These are phyloP conservation scores for Amiota minor DNA, from an alignment of 2,888 invertebrate genomes.

Conservation along the genomic window DNA sequence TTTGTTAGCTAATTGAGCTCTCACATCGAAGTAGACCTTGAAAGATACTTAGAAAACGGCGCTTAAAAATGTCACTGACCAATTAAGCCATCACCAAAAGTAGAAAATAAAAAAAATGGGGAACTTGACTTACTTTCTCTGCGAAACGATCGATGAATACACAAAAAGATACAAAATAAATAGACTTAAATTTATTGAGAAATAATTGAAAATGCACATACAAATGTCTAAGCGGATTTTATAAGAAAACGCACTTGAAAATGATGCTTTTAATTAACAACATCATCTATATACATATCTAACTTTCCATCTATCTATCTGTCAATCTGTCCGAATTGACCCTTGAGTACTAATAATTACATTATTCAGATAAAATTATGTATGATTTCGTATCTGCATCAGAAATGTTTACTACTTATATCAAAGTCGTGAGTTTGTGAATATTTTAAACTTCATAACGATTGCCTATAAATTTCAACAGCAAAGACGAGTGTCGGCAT, in stretches of 20 bases:
- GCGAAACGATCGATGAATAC: background rate
- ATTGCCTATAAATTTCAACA: slow-evolving; percentile 40
- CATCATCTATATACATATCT: slow-evolving; percentile 44
- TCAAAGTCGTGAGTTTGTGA: slow-evolving; percentile 53
- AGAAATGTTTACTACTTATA: slow-evolving; percentile 39
- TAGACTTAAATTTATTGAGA: slow-evolving; percentile 40
- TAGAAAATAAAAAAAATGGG: slow-evolving; percentile 42
- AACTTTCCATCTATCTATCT: background rate
- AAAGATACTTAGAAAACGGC: slow-evolving; percentile 47
- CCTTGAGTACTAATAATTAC: too few species aligned
- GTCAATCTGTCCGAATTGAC: slow-evolving; percentile 21
- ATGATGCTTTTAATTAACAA: slow-evolving; percentile 62
- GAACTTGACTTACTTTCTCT: slow-evolving; percentile 63
- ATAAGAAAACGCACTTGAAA: background rate
- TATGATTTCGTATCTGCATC: slow-evolving; percentile 56
- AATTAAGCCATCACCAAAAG: slow-evolving; percentile 50
- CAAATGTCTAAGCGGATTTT: slow-evolving; percentile 60
- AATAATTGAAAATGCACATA: slow-evolving; percentile 51
- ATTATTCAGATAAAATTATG: too few species aligned
- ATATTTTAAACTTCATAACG: slow-evolving; percentile 41
- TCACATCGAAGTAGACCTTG: slow-evolving; percentile 54
- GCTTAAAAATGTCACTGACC: slow-evolving; percentile 40
- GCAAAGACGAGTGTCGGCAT: background rate
- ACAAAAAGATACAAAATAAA: background rate
- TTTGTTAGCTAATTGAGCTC: slow-evolving; percentile 43